Conservation (phyloP, 2,797 vertebrate genomes). For the Distichodus sexfasciatus region DNA sequence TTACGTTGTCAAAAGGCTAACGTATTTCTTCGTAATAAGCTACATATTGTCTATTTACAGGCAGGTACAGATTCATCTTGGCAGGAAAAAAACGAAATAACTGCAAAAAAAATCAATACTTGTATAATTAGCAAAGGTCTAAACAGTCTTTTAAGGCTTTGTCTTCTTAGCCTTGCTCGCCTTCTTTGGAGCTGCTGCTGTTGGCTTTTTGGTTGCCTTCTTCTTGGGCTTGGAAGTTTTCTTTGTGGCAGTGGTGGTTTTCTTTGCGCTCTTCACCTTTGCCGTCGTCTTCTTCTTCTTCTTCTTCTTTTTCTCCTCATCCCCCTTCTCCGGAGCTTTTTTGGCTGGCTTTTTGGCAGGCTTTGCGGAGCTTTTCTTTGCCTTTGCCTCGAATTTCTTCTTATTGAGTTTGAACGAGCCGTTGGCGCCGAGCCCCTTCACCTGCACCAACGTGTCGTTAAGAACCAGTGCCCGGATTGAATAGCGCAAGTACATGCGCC, state of each 20-base stretch:
- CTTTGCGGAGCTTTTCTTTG: conserved; percentile 53
- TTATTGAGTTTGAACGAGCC: conserved; percentile 83
- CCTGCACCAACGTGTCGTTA: conserved; percentile 83
- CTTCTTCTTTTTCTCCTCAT: conserved; percentile 55
- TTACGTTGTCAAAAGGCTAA: background rate
- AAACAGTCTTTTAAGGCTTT: background rate
- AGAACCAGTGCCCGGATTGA: conserved; percentile 82
- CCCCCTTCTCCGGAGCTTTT: conserved; percentile 44
- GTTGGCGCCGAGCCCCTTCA: conserved; percentile 83
- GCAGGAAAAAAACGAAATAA: background rate
- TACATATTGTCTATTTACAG: background rate
- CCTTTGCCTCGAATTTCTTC: conserved; percentile 74
- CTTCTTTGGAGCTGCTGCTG: conserved; percentile 43
- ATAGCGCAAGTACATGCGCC: conserved; percentile 82
- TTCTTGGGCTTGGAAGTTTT: conserved; percentile 42
- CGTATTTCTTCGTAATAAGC: background rate
- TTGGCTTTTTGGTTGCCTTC: conserved; percentile 29
- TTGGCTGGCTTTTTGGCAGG: conserved; percentile 45
- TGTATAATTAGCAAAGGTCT: too few species aligned
- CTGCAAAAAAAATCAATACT: too few species aligned
- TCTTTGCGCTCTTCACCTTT: too few species aligned
- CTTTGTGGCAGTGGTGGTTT: conserved; percentile 52
- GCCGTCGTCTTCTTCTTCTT: conserved; percentile 47
- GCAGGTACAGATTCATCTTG: background rate
- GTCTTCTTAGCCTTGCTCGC: conserved; percentile 60